Base-by-base conservation (phyloP, 2,797 vertebrate species). In the Melanotaenia pygmaea region DNA sequence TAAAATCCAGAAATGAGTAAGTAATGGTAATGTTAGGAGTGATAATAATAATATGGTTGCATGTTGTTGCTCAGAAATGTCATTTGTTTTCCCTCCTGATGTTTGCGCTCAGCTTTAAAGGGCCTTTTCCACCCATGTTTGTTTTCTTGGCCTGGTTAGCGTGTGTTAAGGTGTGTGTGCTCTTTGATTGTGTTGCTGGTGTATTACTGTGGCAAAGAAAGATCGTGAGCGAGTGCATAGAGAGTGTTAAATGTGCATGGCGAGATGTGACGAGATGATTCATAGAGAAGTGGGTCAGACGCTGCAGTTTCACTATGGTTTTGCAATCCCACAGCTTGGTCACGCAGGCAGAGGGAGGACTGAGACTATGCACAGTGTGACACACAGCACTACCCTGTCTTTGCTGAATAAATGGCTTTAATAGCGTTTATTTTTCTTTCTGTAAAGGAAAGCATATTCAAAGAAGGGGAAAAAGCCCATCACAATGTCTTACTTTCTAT, bases 261-360 rank as follows among this genome's bases (percentile, higher is more conserved):
- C 75, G 74, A 64, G 74, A 60, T 64, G 54, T 59, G 56, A 64
- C 61, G 37, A 67, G 61, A 66, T 62, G 82, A 82, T 66, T 87
- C 45, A 56, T 35, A 59, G 74, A 51, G 76, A 89, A 90, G 77
- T 91, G 85, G 90, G 90, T 90, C 86, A 89, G 61, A 80, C 70
- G 73, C 50, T 80, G 59, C 61, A 43, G 65, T 64, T 77, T 76
- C 26, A 51, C 71, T 65, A 53, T 57, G 14, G 58, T 63, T 74
- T 64, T 72, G 76, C 51, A 56, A 67, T 74, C 72, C 81, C 69
- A 50, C 59, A 50, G 78, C 78, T 64, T 40, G 58, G 56, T 51
- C 74, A 35, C 12, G 12, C 45, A 72, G 38, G 34, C 70, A 26
- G 77, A 70, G 57, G 32, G 28, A 73, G 18, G 57, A 69, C 64